Conservation (phyloP, 1,140 invertebrate genomes). For the Chironomus striatipennis region DNA sequence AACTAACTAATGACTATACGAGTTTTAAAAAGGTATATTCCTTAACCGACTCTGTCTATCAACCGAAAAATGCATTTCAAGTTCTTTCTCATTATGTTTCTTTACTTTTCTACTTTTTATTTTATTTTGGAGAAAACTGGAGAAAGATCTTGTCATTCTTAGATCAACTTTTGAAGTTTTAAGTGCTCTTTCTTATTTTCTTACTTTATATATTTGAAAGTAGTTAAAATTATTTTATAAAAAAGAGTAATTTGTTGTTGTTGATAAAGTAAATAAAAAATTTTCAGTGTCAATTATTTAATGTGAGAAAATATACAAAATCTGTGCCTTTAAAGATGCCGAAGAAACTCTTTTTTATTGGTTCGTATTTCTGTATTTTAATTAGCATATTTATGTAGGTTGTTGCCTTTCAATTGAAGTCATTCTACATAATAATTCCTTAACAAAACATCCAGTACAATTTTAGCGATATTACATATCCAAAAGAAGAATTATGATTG, state of each 20-base stretch:
- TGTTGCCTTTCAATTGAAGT: no score
- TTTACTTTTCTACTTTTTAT: no score
- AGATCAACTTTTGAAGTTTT: neutral
- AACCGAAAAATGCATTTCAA: neutral
- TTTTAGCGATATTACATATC: neutral
- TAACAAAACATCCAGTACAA: neutral
- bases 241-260: neutral
- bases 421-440: no score
- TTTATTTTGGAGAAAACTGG: no score
- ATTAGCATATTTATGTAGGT: no score
- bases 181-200: neutral
- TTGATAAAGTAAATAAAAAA: slow-evolving; percentile 5
- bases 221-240: no score
- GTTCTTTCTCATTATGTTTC: neutral
- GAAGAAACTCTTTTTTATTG: neutral
- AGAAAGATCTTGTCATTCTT: neutral
- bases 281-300: neutral
- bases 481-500: neutral
- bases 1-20: neutral
- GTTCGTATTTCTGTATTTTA: neutral
- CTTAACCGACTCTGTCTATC: neutral
- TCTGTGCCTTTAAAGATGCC: neutral
- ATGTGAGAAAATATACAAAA: neutral
- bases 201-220: no score
- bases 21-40: neutral